Base-by-base conservation (phyloP, 1,140 invertebrate species). In the Zaprionus capensis region DNA sequence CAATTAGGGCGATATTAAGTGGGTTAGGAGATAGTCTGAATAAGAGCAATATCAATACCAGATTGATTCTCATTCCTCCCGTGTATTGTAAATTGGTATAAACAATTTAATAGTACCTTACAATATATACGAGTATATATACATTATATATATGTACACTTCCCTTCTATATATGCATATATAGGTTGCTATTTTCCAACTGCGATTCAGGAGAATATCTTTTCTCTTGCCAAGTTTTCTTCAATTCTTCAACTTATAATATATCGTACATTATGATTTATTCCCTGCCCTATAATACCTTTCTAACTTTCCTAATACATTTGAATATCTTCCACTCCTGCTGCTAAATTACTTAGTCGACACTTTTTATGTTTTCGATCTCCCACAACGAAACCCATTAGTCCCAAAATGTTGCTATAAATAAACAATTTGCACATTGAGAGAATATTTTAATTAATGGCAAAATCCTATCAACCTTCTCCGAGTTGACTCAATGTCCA, bases 371-470 rank as follows among this genome's bases (percentile, higher is more conserved):
- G 41, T 44, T n/a, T 17, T 46, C 6, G 2, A n/a, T 44, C 15
- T 44, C 1, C 2, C 41, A n/a, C 41, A 44, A 44, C n/a, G 41
- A 7, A 46, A 46, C 41, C 41, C n/a, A 46, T 46, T 46, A 46
- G 41, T 17, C n/a, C 41, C 41, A 17, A 46, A 46, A 46, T 46
- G 7, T 46, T 46, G 41, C 41, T 9, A 51, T 51, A 51, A 51
- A 51, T 51, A 51, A 51, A 24, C 46, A 51, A 51, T 51, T 51
- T 24, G 12, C 9, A 24, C 46, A 51, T 12, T 5, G 46, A 24
- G 20, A 24, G 22, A 51, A 14, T 51, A 51, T 51, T 51, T 51
- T 51, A 51, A 51, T 51, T 51, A 51, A 51, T 51, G 46, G 9
- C 20, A 51, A 51, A 51, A 51, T 51, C 46, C 20, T 24, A 51